Evolutionary conservation across 2,797 vertebrate genomes (phyloP).

Genomic region (Fratercula arctica): DNA sequence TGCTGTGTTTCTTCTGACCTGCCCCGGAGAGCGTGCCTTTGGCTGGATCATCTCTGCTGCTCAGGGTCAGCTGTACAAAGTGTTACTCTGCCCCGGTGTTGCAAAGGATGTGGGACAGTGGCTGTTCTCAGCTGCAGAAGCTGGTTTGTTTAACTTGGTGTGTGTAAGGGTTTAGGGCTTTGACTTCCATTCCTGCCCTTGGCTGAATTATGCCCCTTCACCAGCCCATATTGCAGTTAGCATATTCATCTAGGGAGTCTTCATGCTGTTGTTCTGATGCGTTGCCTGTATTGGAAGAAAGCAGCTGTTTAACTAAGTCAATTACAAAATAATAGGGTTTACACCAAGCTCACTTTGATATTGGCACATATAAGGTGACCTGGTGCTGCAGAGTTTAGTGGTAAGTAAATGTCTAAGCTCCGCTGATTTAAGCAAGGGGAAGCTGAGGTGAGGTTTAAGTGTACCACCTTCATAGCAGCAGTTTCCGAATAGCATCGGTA

Average conservation of each 20-base stretch:
- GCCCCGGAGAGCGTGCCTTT: rapidly evolving
- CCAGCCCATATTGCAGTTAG: not conserved
- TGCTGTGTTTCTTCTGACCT: not conserved
- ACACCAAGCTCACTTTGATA: not conserved
- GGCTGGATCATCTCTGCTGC: not conserved
- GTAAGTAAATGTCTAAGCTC: not conserved
- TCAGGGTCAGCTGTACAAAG: not conserved
- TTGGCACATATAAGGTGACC: not conserved
- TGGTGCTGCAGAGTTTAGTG: not conserved
- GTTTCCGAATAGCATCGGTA: not conserved
- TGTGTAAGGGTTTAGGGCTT: not conserved
- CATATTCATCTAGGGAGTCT: not conserved
- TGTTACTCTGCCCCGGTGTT: rapidly evolving
- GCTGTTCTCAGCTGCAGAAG: not conserved
- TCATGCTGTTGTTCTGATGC: rapidly evolving
- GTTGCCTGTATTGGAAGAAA: not conserved
- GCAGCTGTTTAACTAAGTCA: not conserved
- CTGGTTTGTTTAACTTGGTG: not conserved
- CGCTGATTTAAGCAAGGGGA: not conserved
- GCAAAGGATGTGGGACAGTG: not conserved
- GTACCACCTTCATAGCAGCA: not conserved
- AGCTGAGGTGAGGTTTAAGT: not conserved
- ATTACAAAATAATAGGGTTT: not conserved
- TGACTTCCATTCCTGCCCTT: not conserved
- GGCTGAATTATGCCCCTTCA: rapidly evolving